Conservation (phyloP, 1,140 invertebrate species). For the Aphelenchoides avenae region DNA sequence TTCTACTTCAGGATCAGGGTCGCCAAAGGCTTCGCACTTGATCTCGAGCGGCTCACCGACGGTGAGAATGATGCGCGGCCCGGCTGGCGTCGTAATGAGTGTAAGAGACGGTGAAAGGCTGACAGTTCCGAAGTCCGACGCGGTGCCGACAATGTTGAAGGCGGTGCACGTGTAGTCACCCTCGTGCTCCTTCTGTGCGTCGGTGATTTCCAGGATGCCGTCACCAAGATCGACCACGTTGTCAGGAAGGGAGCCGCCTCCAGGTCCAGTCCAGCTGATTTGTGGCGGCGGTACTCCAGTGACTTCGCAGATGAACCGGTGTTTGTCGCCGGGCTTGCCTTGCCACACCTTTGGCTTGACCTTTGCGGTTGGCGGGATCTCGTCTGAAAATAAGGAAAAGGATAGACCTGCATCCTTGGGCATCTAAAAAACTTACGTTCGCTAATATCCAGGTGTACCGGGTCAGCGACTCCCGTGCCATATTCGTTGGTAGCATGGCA, state of each 20-base stretch:
- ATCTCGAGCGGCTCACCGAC: constrained; percentile 57
- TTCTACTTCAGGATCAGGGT: constrained; percentile 59
- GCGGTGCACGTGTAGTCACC: constrained; percentile 50
- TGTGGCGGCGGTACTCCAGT: constrained; percentile 48
- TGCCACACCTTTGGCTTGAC: constrained; percentile 59
- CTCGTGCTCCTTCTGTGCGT: constrained; percentile 47
- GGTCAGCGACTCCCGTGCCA: constrained; percentile 50
- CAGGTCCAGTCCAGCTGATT: constrained; percentile 22
- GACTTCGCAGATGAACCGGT: constrained; percentile 54
- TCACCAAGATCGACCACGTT: constrained; percentile 54
- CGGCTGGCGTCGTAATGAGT: constrained; percentile 38
- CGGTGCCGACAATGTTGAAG: constrained; percentile 51
- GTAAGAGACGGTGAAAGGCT: constrained; percentile 39
- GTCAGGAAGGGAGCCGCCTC: constrained; percentile 35
- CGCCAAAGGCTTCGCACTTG: constrained; percentile 56
- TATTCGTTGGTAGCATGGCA: constrained; percentile 55
- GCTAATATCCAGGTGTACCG: constrained; percentile 49
- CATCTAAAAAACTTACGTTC: constrained; percentile 38
- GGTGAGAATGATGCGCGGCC: constrained; percentile 18
- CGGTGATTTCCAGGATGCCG: constrained; percentile 51
- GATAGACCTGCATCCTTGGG: constrained; percentile 13
- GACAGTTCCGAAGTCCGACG: constrained; percentile 51
- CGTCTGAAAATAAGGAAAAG: constrained; percentile 38
- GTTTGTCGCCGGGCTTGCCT: constrained; percentile 51
- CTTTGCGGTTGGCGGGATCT: constrained; percentile 54